Evolutionary conservation across 2,797 vertebrate genomes (phyloP).

Genomic region (Danionella dracula): DNA sequence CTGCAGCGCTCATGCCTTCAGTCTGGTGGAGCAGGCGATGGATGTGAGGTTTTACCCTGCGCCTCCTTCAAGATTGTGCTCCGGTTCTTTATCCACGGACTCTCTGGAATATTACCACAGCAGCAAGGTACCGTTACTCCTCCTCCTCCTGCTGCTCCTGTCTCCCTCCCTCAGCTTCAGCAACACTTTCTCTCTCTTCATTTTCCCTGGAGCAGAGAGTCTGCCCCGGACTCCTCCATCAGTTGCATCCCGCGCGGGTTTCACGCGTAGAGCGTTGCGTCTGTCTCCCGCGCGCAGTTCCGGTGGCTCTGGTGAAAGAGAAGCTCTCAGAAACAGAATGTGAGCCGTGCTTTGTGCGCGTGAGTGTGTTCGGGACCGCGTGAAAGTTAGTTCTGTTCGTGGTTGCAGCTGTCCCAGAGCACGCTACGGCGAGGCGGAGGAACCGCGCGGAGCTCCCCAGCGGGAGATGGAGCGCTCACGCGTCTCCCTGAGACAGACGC

Average conservation of each 20-base stretch:
- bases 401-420: no score
- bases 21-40: conserved; percentile 84
- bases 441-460: no score
- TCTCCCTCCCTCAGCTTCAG: background rate
- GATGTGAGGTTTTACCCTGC: conserved; percentile 98
- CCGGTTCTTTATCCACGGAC: conserved; percentile 88
- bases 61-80: conserved; percentile 90
- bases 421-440: no score
- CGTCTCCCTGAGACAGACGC: no score
- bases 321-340: no score
- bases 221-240: conserved; percentile 10
- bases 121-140: conserved; percentile 82
- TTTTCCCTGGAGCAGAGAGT: background rate
- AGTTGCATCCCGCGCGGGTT: background rate
- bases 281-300: no score
- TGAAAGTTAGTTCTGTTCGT: no score
- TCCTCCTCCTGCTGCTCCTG: background rate
- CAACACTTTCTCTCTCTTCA: conserved; percentile 2
- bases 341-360: no score
- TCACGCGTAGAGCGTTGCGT: background rate
- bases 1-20: conserved; percentile 75
- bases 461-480: conserved; percentile 27
- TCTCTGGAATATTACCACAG: conserved; percentile 96
- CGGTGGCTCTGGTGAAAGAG: no score
- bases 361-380: no score